Conservation (phyloP, 1,140 invertebrate species). For the Drosophila insularis region DNA sequence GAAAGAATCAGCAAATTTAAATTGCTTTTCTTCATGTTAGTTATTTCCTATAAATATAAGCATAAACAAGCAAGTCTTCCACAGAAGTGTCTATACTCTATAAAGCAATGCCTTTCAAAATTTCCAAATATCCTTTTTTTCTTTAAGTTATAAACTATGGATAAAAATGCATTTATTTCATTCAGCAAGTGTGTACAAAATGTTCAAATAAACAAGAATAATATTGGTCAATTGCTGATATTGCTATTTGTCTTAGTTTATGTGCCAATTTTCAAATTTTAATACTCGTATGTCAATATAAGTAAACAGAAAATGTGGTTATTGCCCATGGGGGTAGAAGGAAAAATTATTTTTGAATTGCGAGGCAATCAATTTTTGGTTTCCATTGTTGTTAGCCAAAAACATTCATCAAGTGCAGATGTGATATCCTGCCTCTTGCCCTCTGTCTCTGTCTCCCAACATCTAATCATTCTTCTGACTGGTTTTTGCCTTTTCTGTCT, state of each 20-base stretch:
- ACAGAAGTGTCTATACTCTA: neutral
- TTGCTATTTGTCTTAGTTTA: neutral
- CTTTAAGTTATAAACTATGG: too few species aligned
- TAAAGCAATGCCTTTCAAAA: too few species aligned
- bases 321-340: too few species aligned
- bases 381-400: neutral
- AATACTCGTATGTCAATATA: too few species aligned
- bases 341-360: neutral
- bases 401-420: constrained; percentile 1
- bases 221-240: neutral
- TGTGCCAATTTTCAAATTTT: neutral
- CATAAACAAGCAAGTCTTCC: neutral
- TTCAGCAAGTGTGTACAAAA: neutral
- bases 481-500: neutral
- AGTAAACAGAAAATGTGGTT: too few species aligned
- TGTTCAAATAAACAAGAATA: constrained; percentile 4
- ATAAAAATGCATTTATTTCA: too few species aligned
- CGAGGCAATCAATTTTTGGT: neutral
- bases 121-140: too few species aligned
- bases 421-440: neutral
- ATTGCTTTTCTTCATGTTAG: neutral
- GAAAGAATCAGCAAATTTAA: neutral
- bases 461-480: neutral
- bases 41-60: neutral
- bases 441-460: neutral